Conservation (phyloP, 1,140 invertebrate species). For the Ctenoplectra terminalis region DNA sequence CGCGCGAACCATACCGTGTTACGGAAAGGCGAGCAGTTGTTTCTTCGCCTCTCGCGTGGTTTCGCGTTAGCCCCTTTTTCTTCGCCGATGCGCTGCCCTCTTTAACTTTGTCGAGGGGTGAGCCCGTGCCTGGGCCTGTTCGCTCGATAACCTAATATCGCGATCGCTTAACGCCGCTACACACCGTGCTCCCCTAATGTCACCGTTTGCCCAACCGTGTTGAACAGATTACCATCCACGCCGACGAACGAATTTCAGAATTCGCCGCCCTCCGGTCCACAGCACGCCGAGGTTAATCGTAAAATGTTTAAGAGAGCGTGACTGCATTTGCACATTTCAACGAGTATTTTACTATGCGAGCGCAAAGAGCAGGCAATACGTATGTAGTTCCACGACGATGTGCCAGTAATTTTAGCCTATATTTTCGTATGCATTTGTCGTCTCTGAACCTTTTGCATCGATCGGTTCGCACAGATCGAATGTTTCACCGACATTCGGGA, state of each 20-base stretch:
- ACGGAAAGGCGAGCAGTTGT: not conserved
- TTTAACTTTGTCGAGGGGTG: constrained; percentile 7
- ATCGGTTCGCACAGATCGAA: not conserved
- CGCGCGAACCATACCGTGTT: not conserved
- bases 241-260: constrained; percentile 42
- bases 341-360: not conserved
- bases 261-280: not conserved
- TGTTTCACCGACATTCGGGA: not conserved
- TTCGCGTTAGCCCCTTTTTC: not conserved
- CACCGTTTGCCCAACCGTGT: constrained; percentile 15
- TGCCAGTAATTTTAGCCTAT: not conserved
- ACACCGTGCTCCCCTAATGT: constrained; percentile 33
- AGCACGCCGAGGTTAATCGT: not conserved
- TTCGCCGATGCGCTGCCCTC: constrained; percentile 8
- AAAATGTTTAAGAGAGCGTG: constrained; percentile 18
- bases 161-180: constrained; percentile 41
- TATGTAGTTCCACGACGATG: not conserved
- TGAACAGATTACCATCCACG: constrained; percentile 34
- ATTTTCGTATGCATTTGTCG: no score
- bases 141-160: constrained; percentile 55
- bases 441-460: no score
- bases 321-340: not conserved
- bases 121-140: constrained; percentile 10
- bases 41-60: not conserved
- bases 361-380: not conserved